Base-by-base conservation (phyloP, 2,888 invertebrate species). In the Neria commutata region DNA sequence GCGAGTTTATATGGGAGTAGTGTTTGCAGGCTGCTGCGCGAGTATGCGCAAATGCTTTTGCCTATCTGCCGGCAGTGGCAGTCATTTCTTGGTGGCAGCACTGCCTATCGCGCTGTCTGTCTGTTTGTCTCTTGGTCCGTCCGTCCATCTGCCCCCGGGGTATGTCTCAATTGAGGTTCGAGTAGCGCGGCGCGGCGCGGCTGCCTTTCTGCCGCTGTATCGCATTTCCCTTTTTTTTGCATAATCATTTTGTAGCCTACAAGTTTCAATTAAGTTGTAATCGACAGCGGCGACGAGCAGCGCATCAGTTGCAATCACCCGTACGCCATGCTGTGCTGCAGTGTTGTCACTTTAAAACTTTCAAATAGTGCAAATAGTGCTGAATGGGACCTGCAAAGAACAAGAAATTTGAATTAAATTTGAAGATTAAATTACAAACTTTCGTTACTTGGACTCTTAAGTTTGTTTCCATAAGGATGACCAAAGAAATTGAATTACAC, bases 231-330 rank as follows among this genome's bases (percentile, higher is more conserved):
- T 24, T 19, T 25, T 33, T 58, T 54, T 58, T 58, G 57, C 58
- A 58, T 58, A 58, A 58, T 58, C 48, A 54, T 58, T 58, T 58
- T 58, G 49, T 53, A 53, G 42, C 53, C 49, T 58, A 58, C 58
- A 58, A 48, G 37, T 58, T 54, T 58, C 53, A 58, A 58, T 58
- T 58, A 58, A 58, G 58, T 58, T 53, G 54, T 58, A 48, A 49
- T 58, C 57, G 53, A 48, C 57, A 57, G 48, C 46, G 46, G 34
- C 46, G 21, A 46, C 46, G 33, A 29, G 6, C 6, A 29, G 29
- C 29, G 11, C 29, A 11, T n/a, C n/a, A n/a, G n/a, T n/a, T n/a
- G n/a, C n/a, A n/a, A n/a, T n/a, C n/a, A n/a, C n/a, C n/a, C n/a
- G n/a, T n/a, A n/a, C n/a, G n/a, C n/a, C n/a, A n/a, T n/a, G n/a